Conservation (phyloP, 2,113 vertebrate species). For the Zosterops japonicus region DNA sequence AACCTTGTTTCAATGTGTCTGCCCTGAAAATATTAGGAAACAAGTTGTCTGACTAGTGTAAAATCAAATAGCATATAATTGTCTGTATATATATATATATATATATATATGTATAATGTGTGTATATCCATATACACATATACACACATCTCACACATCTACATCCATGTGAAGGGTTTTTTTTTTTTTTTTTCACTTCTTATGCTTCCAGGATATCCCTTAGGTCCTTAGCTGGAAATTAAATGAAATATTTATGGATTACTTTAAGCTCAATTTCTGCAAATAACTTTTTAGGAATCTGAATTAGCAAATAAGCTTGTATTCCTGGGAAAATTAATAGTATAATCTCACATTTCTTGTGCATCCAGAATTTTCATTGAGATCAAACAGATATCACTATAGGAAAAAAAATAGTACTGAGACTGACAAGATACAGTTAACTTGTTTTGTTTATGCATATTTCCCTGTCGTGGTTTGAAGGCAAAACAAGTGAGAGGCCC, state of each 20-base stretch:
- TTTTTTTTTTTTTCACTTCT: not conserved
- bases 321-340: not conserved
- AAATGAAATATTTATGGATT: not conserved
- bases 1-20: not conserved
- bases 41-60: not conserved
- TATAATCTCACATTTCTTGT: not conserved
- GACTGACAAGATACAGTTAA: not conserved
- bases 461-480: not conserved
- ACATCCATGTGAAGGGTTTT: not conserved
- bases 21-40: not conserved
- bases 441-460: not conserved
- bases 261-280: not conserved
- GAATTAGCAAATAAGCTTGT: not conserved
- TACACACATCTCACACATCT: not conserved
- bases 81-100: rapidly evolving
- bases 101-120: too few relatives aligned
- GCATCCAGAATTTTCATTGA: not conserved
- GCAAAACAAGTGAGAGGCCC: too few relatives aligned
- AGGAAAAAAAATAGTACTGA: not conserved
- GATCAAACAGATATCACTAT: not conserved
- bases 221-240: not conserved
- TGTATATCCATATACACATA: not conserved
- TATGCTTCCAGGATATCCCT: not conserved
- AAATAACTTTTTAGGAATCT: not conserved
- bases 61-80: not conserved